Conservation (phyloP, 1,140 invertebrate genomes). For the Drosophila pseudoananassae region DNA sequence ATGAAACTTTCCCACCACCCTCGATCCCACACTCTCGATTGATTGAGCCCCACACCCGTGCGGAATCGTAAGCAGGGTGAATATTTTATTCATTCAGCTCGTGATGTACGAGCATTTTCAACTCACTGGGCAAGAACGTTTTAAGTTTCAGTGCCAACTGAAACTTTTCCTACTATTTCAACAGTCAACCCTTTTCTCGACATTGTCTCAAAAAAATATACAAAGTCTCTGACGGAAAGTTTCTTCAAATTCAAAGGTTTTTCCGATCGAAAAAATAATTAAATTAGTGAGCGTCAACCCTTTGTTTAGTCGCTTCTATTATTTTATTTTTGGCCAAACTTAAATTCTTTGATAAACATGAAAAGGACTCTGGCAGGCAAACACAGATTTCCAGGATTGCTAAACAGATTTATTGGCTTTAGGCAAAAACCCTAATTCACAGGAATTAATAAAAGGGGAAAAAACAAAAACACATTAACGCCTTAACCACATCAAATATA, state of each 20-base stretch:
- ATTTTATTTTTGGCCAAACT: neutral
- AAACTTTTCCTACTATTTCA: constrained; percentile 3
- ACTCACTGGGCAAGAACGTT: neutral
- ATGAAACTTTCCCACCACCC: neutral
- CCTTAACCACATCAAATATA: constrained; percentile 40
- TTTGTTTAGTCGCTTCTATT: neutral
- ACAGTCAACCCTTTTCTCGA: neutral
- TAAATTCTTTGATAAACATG: neutral
- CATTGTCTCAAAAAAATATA: neutral
- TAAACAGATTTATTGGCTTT: constrained; percentile 8
- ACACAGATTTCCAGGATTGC: neutral
- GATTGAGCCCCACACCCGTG: constrained; percentile 12
- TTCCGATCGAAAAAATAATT: neutral
- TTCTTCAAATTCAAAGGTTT: neutral
- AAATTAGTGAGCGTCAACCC: neutral
- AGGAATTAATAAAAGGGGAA: constrained; percentile 18
- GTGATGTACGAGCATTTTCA: constrained; percentile 3
- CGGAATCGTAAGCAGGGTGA: constrained; percentile 10
- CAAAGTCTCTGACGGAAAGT: neutral
- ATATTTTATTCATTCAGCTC: constrained; percentile 40
- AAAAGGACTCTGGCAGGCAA: neutral
- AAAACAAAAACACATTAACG: constrained; percentile 33
- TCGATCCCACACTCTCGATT: constrained; percentile 12
- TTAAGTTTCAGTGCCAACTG: constrained; percentile 10
- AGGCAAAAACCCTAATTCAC: constrained; percentile 4